Percentiles rank a stretch among this genome's conserved stretches.
phyloP scores from a whole-genome alignment of 2,113 vertebrate genomes.

The Fregetta grallaria region DNA sequence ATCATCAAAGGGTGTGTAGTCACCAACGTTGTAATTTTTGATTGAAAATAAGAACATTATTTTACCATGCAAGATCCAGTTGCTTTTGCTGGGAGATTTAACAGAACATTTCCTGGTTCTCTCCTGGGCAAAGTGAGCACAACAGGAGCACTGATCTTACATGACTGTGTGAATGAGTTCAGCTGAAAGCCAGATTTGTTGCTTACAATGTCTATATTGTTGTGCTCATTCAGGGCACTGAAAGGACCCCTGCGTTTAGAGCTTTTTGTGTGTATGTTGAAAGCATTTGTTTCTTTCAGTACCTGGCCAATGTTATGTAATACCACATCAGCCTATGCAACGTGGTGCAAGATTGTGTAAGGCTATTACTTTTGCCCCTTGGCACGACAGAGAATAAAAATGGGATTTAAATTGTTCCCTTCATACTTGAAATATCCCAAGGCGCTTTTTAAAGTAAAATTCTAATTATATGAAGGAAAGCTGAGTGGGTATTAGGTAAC shows the following conservation, averaged over 20 bases:
- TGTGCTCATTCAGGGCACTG: not conserved
- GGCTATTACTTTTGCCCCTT: constrained; percentile 15
- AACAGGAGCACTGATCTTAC: not conserved
- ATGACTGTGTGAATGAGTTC: not conserved
- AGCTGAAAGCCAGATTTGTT: not conserved
- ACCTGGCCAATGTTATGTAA: not conserved
- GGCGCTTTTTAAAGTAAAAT: not conserved
- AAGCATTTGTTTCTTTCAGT: not conserved
- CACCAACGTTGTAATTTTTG: not conserved
- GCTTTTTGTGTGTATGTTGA: not conserved
- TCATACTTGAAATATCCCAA: constrained; percentile 15
- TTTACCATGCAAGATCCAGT: not conserved
- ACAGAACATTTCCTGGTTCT: not conserved
- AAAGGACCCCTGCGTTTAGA: not conserved
- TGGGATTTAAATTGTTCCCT: not conserved
- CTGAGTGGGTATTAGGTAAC: not conserved
- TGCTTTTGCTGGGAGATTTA: not conserved
- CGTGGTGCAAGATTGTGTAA: not conserved
- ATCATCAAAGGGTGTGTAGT: not conserved
- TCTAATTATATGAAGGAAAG: not conserved
- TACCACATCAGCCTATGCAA: not conserved
- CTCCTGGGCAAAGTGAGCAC: not conserved
- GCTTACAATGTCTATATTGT: not conserved
- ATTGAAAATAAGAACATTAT: not conserved
- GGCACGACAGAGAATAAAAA: constrained; percentile 17